phyloP scores from a whole-genome alignment of 2,113 vertebrate species.

The Ctenomys sociabilis region DNA sequence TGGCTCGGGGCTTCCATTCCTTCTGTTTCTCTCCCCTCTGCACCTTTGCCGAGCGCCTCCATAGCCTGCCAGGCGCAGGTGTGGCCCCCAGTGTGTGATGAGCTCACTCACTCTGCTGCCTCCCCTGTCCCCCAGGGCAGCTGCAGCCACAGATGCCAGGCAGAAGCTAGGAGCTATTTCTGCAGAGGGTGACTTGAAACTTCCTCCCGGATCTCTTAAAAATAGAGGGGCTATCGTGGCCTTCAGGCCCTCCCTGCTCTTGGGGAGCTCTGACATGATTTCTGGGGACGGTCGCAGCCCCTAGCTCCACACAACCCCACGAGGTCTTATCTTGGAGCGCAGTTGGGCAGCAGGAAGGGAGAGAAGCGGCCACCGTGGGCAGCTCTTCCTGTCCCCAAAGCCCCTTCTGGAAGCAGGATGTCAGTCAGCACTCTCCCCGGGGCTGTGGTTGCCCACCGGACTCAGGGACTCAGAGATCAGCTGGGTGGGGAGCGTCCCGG shows the following conservation, averaged over 20 bases:
- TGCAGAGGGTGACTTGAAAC: conserved; percentile 75
- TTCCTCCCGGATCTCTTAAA: conserved; percentile 83
- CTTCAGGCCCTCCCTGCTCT: conserved; percentile 79
- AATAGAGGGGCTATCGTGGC: conserved; percentile 84
- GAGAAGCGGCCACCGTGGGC: conserved; percentile 76
- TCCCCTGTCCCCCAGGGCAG: neutral
- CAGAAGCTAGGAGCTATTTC: conserved; percentile 75
- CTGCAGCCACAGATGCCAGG: conserved; percentile 49
- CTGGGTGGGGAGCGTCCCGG: neutral
- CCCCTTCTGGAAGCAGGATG: conserved; percentile 75
- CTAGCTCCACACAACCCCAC: conserved; percentile 64
- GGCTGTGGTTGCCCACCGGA: conserved; percentile 66
- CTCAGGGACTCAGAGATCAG: conserved; percentile 67
- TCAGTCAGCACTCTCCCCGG: conserved; percentile 55
- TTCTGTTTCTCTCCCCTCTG: neutral
- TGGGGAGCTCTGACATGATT: conserved; percentile 83
- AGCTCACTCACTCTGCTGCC: neutral
- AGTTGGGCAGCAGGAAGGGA: conserved; percentile 83
- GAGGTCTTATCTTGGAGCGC: conserved; percentile 84
- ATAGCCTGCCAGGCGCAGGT: no score
- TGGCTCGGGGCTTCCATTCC: neutral
- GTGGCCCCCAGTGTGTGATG: fast-evolving
- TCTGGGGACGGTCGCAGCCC: conserved; percentile 80
- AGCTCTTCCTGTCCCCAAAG: conserved; percentile 78
- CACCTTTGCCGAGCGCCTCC: neutral